Evolutionary conservation across 2,113 vertebrate genomes (phyloP), one percentile per base, ranked within the genome.

Genomic region (Notechis scutatus): DNA sequence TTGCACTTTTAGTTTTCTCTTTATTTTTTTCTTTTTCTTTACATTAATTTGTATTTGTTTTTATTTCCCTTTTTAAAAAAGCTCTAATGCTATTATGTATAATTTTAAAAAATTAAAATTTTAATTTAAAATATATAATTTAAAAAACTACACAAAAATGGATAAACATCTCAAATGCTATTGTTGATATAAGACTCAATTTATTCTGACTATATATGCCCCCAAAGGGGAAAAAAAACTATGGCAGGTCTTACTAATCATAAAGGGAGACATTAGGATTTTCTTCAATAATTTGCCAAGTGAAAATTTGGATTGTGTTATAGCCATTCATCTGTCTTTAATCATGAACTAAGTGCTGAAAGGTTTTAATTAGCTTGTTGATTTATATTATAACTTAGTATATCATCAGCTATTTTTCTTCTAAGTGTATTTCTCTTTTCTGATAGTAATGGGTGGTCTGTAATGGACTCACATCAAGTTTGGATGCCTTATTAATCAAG

Each of bases 361-460:
- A 39, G n/a, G 20, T 81, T 81, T 81, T 81, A 42, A 81, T 81
- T 39, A 81, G 18, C 74, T 39, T 81, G 69, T 29, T 86, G 42
- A 90, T 64, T 86, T 21, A 93, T 54, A 90, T 47, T 50, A 86
- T 12, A n/a, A 59, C 7, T 39, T 42, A 61, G 20, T 18, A 21
- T 64, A 50, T 39, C 45, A 29, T 18, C 42, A 42, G 20, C 55
- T 87, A 45, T 2, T 61, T 90, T 86, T 52, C 42, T 59, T 59
- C 47, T 29, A 52, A 34, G 34, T 54, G 34, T 1, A 6, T 42
- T 92, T 61, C 89, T 56, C 12, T 59, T 90, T 85, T 42, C 34
- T 61, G 8, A 34, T 87, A 57, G 54, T n/a, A 54, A 85, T 85
- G 64, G 56, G 81, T 93, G 92, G 92, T 64, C 92, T 87, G 8